Base-by-base conservation (phyloP, 1,140 invertebrate genomes). In the Goniozus legneri region DNA sequence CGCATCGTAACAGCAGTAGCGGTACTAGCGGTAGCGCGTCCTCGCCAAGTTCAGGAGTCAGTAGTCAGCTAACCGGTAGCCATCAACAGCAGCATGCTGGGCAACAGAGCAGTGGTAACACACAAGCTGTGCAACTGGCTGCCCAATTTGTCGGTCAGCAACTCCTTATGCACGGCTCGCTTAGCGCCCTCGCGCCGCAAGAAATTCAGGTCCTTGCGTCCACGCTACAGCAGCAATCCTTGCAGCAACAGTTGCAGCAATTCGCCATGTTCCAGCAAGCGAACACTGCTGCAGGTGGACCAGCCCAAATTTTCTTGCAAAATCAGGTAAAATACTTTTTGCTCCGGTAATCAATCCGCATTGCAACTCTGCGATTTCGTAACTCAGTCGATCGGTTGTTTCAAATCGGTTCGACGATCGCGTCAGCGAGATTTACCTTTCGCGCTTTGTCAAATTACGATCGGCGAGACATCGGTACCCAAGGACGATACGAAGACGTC, bases 291-390 rank as follows among this genome's bases (percentile, higher is more conserved):
- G 69, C 70, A 47, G 69, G 73, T 44, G 67, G 80, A 39, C 77
- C 86, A 54, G 79, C 84, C 14, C 86, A 88, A 67, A 85, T 89
- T 51, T 85, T 91, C 65, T 73, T 91, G 13, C 88, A 89, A 64
- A 90, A 88, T 78, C 88, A 89, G 82, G 86, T 88, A 69, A 65
- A 27, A 60, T 56, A 0, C 24, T 19, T n/a, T 1, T 10, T 38
- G 0, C 18, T 14, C 12, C 2, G 0, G 4, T 8, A 16, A 10
- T 14, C 10, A n/a, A 22, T 6, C 0, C 8, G 24, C 24, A 10
- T 27, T 10, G 24, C 24, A 10, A 27, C 24, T n/a, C n/a, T n/a
- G n/a, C n/a, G n/a, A n/a, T n/a, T n/a, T n/a, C n/a, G n/a, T n/a
- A n/a, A n/a, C n/a, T n/a, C n/a, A n/a, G n/a, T n/a, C n/a, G n/a